Conservation (phyloP, 1,140 invertebrate species). For the Aphelinus certus region DNA sequence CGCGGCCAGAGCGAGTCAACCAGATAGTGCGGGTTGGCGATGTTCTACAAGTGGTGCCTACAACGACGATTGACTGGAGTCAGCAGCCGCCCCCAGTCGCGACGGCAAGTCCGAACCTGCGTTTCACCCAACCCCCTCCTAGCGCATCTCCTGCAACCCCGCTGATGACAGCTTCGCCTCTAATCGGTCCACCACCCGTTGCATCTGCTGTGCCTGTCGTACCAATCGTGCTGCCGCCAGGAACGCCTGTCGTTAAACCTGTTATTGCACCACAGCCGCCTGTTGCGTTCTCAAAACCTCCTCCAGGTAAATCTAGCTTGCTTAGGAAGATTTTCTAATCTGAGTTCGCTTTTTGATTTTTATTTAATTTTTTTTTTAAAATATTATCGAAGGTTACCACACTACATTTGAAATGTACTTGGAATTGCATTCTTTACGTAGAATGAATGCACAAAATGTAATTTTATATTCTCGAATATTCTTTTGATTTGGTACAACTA, state of each 20-base stretch:
- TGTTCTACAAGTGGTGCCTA: conserved; percentile 59
- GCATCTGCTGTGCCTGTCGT: conserved; percentile 36
- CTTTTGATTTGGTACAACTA: too few species aligned
- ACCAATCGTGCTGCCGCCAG: conserved; percentile 18
- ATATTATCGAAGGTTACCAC: too few species aligned
- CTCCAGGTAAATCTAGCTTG: too few species aligned
- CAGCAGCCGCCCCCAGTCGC: too few species aligned
- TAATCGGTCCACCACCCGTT: conserved; percentile 17
- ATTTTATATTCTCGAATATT: too few species aligned
- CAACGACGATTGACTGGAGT: conserved; percentile 61
- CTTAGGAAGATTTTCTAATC: too few species aligned
- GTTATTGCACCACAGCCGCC: conserved; percentile 45
- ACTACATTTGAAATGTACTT: too few species aligned
- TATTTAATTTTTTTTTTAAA: too few species aligned
- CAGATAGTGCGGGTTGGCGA: conserved; percentile 57
- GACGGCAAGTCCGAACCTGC: too few species aligned
- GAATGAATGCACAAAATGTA: too few species aligned
- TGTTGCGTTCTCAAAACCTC: background rate
- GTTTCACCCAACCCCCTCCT: background rate
- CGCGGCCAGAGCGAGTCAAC: conserved; percentile 34
- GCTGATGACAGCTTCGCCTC: background rate
- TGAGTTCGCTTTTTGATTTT: too few species aligned
- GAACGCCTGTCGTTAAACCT: conserved; percentile 4
- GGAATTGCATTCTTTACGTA: too few species aligned
- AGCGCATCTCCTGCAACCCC: background rate